Conservation (phyloP, 2,888 invertebrate genomes). For the Brachynemurus nebulosus region DNA sequence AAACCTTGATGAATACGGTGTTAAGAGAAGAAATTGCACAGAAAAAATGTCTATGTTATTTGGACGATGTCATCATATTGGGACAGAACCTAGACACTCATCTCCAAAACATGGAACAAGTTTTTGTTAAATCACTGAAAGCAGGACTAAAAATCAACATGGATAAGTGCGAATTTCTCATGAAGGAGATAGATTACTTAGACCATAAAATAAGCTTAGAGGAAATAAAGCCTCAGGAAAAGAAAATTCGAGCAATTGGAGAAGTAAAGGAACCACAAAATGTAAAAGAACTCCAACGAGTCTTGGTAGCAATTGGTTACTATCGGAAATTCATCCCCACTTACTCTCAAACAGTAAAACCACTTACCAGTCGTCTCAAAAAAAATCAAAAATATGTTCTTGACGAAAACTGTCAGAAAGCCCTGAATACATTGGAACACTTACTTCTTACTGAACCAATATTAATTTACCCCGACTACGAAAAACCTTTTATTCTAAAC, state of each 20-base stretch:
- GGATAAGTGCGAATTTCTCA: not conserved
- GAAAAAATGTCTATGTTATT: not conserved
- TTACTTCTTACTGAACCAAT: not conserved
- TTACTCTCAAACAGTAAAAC: too few species aligned
- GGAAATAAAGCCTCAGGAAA: not conserved
- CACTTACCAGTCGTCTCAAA: too few species aligned
- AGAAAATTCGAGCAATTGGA: conserved; percentile 15
- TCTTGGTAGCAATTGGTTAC: not conserved
- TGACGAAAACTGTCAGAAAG: not conserved
- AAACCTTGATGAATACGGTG: not conserved
- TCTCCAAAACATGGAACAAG: not conserved
- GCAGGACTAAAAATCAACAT: not conserved
- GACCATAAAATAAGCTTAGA: not conserved
- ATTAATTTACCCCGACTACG: not conserved
- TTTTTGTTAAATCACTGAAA: not conserved
- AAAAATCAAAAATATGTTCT: not conserved
- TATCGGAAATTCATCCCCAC: too few species aligned
- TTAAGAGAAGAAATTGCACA: not conserved
- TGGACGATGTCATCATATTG: not conserved
- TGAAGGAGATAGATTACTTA: not conserved
- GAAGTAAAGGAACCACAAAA: not conserved
- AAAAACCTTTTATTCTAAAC: not conserved
- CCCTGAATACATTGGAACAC: not conserved
- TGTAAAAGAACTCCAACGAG: not conserved
- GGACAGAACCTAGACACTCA: not conserved